phyloP scores from a whole-genome alignment of 1,140 invertebrate genomes.

The Andricus grossulariae region DNA sequence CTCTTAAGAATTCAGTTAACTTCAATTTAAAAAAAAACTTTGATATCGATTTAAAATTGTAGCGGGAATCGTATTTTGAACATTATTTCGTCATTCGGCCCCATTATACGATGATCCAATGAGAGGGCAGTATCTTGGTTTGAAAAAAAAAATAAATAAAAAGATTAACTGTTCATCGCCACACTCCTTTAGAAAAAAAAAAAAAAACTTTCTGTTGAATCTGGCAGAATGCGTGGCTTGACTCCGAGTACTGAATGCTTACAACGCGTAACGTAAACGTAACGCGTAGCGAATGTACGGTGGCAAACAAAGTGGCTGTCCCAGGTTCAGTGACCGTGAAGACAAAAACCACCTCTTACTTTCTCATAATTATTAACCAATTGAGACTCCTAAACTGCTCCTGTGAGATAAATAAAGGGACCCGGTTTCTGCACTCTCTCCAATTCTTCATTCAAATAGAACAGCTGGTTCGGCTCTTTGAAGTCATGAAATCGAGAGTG shows the following conservation, averaged over 20 bases:
- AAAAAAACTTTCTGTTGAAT: neutral
- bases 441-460: neutral
- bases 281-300: slow-evolving; percentile 39
- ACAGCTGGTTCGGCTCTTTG: neutral
- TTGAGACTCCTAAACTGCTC: slow-evolving; percentile 46
- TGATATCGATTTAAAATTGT: too few species aligned
- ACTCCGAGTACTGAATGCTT: neutral
- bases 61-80: too few species aligned
- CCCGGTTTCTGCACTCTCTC: neutral
- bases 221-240: neutral
- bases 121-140: too few species aligned
- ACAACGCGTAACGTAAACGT: slow-evolving; percentile 42
- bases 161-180: neutral
- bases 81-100: too few species aligned
- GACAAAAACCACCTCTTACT: slow-evolving; percentile 55
- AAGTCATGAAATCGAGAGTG: neutral
- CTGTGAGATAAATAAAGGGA: slow-evolving; percentile 4
- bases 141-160: too few species aligned
- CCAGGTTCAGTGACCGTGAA: slow-evolving; percentile 60
- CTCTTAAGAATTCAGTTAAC: too few species aligned
- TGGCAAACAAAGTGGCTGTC: slow-evolving; percentile 41
- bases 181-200: neutral
- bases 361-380: slow-evolving; percentile 48
- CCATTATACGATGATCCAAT: too few species aligned
- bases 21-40: too few species aligned